Base-by-base conservation (phyloP, 2,797 vertebrate species). In the Phrynocephalus forsythii region DNA sequence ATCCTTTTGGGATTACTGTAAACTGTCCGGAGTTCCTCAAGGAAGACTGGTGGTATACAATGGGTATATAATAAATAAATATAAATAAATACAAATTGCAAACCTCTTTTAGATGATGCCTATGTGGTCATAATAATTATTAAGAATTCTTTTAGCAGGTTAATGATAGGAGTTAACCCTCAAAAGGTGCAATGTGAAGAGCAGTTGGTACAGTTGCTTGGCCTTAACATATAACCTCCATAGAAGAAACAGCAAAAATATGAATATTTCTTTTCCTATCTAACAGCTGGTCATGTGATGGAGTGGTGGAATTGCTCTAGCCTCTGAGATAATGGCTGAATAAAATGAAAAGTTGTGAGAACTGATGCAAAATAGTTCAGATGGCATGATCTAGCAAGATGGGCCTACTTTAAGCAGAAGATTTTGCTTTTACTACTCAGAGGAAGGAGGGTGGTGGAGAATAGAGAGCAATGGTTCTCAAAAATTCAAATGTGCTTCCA, bases 391-490 rank as follows among this genome's bases (percentile, higher is more conserved):
- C 71, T 6, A 75, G 38, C 68, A 30, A 38, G 20, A 16, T 77
- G n/a, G 26, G 30, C 44, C 56, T 44, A 44, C 38, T 44, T 44
- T 44, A 44, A 44, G 38, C 38, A 44, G 38, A 44, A 44, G 38
- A 44, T 44, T 44, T 44, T 44, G 38, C 38, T 44, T 44, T 79
- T 56, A 1, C 63, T 2, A 6, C 26, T 63, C 18, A 9, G 0
- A 63, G 1, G 63, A 71, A 73, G 68, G 63, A 83, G 68, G 63
- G 82, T 13, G 13, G 13, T 33, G 52, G 87, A 87, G n/a, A 84
- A 38, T 66, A 79, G 28, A 79, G 91, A 78, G 24, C 13, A 75
- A 81, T n/a, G 30, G n/a, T 52, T 79, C 79, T 24, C 52, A 75
- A 22, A 80, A 78, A 71, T 52, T 11, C 56, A 88, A 2, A 3